phyloP scores from a whole-genome alignment of 2,888 invertebrate species.

The Drosophila neonasuta region DNA sequence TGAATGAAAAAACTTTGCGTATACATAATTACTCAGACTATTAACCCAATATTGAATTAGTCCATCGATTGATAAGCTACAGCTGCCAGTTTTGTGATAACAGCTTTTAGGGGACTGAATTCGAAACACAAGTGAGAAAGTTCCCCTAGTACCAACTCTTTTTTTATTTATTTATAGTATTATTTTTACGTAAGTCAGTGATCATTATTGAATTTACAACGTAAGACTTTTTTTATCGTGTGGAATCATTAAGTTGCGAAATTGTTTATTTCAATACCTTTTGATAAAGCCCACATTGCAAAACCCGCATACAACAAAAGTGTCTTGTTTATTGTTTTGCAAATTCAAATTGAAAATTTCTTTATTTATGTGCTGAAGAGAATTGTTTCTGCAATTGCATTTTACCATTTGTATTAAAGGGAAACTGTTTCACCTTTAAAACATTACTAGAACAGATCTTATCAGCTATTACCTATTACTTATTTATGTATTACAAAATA shows the following conservation, averaged over 20 bases:
- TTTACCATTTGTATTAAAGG: no score
- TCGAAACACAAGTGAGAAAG: neutral
- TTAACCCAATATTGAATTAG: slow-evolving; percentile 12
- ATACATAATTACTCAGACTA: slow-evolving; percentile 6
- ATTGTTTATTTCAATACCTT: no score
- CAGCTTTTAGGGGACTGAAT: neutral
- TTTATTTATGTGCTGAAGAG: no score
- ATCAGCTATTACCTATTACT: neutral
- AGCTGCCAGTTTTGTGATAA: slow-evolving; percentile 7
- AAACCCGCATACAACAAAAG: no score
- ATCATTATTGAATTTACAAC: neutral
- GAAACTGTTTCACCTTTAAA: no score
- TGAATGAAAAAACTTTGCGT: neutral
- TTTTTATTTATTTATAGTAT: neutral
- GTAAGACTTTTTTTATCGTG: slow-evolving; percentile 2
- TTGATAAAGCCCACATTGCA: neutral
- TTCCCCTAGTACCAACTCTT: neutral
- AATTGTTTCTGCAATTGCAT: no score
- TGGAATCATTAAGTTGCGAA: no score
- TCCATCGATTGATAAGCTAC: slow-evolving; percentile 24
- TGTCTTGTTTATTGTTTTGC: neutral
- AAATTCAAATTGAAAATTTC: neutral
- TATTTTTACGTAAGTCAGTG: slow-evolving; percentile 9
- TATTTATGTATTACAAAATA: no score
- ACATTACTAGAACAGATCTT: neutral